phyloP scores from a whole-genome alignment of 2,797 vertebrate genomes.

The Phalloptychus januarius region DNA sequence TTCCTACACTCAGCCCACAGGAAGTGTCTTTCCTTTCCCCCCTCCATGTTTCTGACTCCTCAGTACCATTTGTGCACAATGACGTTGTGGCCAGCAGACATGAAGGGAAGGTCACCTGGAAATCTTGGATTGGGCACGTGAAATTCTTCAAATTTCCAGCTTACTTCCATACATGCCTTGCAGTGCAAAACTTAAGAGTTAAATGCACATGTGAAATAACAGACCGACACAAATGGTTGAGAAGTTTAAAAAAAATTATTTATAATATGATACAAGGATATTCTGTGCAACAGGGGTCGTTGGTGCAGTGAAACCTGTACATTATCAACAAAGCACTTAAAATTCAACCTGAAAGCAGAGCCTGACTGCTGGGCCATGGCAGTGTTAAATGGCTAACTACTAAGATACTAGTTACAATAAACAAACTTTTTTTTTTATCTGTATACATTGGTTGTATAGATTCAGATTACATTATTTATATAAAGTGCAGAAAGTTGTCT shows the following conservation, averaged over 20 bases:
- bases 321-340: conserved; percentile 82
- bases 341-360: conserved; percentile 77
- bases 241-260: conserved; percentile 88
- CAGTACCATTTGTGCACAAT: not conserved
- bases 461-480: conserved; percentile 83
- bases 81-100: not conserved
- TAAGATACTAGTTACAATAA: conserved; percentile 67
- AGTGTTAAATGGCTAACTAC: conserved; percentile 65
- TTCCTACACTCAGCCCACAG: conserved; percentile 19
- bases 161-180: not conserved
- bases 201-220: conserved; percentile 25
- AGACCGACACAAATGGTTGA: conserved; percentile 48
- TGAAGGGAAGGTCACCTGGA: not conserved
- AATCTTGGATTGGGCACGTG: not conserved
- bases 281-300: conserved; percentile 94
- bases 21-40: not conserved
- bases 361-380: conserved; percentile 68
- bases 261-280: conserved; percentile 99
- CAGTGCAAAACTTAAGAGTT: not conserved
- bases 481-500: conserved; percentile 91
- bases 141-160: not conserved
- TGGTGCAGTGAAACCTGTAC: conserved; percentile 88
- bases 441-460: conserved; percentile 76
- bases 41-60: not conserved
- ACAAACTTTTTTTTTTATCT: conserved; percentile 62